Base-by-base conservation (phyloP, 2,113 vertebrate genomes). In the Arizona elegans region DNA sequence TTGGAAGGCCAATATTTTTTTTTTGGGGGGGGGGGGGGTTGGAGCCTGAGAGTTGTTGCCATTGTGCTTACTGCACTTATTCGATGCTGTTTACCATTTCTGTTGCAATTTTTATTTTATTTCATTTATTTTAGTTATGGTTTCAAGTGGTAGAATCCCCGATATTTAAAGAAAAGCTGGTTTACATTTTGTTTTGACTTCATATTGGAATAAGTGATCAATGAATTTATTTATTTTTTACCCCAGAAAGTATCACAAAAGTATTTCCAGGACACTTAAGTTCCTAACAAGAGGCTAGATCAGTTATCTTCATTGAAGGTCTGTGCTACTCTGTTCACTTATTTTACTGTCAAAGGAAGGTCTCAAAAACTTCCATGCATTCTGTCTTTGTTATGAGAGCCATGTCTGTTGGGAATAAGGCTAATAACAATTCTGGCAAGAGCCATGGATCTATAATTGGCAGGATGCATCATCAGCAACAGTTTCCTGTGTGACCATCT, bases 401-500 rank as follows among this genome's bases (percentile, higher is more conserved):
- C 62, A 86, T 58, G 65, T 87, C 15, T 85, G 54, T 81, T 88
- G 65, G 6, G 59, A 89, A 52, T 33, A 65, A 59, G 24, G 65
- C 75, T 91, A 88, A 88, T 62, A 19, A 65, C 9, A 43, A 21
- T 59, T 85, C 89, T 92, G 86, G 85, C 92, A 65, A 47, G 54
- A 92, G 54, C 62, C 62, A 62, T 62, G 86, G 85, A 75, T 91
- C 52, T 62, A 56, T 89, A 91, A 92, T 33, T 65, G 56, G 55
- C 86, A 89, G 65, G n/a, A 38, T 56, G 50, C 55, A 86, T 89
- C 89, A 89, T 33, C 90, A 56, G 50, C 58, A 86, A 85, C 56
- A 89, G 86, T 90, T 86, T 94, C 89, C 86, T 92, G 55, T 87
- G 70, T 92, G 93, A 86, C 62, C 13, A 26, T 89, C 54, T 55